Evolutionary conservation across 1,140 invertebrate species (phyloP), one percentile per base, ranked within the genome.

Genomic region (Drosophila tristis): DNA sequence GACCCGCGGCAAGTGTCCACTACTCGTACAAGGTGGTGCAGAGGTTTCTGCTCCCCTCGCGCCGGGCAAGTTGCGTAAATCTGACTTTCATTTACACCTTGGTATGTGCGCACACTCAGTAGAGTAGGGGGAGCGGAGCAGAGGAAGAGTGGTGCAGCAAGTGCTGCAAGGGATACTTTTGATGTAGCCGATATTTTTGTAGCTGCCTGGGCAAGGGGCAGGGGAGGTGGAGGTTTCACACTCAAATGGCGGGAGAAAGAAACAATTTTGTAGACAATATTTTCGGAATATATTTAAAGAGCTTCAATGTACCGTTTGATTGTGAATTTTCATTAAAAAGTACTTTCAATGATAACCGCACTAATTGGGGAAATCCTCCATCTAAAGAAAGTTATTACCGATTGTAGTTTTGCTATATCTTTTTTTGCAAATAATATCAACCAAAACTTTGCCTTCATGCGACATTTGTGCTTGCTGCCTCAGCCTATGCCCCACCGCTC

Each of bases 41-140:
- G 15, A 29, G 13, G 4, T 16, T 11, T 48, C 39, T 13, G 5
- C 4, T 25, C 13, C 13, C 2, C 15, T n/a, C 39, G 39, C 53
- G 55, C 20, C 13, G 26, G 62, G 54, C 56, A 63, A 82, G 43
- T 73, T 86, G 78, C 81, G 82, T 87, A 78, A 85, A 86, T 78
- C 73, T 78, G 61, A 62, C 76, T 81, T 86, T 86, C 82, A 87
- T 86, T 86, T 86, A 81, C 81, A 86, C 81, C 82, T 86, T 48
- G 29, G 42, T 47, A 7, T 25, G 15, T 42, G 39, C 35, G 11
- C 15, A 50, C 35, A 51, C 26, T 16, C 31, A 23, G 44, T 44
- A 6, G n/a, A 23, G 44, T 44, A 6, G n/a, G 39, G 43, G 42
- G 54, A 13, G 39, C 26, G 9, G 26, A n/a, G 50, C 4, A n/a